Evolutionary conservation across 2,797 vertebrate genomes (phyloP), one percentile per base, ranked within the genome.

Genomic region (Muraenolepis orangiensis): DNA sequence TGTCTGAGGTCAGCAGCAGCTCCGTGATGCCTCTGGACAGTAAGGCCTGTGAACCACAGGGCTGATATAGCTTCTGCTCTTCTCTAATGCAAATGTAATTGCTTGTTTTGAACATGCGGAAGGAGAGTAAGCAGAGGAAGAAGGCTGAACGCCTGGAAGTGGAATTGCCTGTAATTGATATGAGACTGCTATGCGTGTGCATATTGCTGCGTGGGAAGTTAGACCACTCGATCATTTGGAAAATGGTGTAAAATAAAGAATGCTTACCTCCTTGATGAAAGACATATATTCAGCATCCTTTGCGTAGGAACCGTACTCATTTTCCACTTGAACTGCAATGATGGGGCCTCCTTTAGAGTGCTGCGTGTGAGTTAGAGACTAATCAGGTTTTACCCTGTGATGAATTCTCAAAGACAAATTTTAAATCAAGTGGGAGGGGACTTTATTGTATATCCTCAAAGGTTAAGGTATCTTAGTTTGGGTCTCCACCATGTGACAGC

Each of bases 261-360:
- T 66, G 71, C 85, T 82, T 86, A 98, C 97, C 79, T 87, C 91
- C 88, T 94, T 96, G 77, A 97, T 80, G 36, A 95, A 96, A 1
- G 87, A 79, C 95, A 98, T 93, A 87, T 97, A 98, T 30, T 91
- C 80, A 0, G 91, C 87, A 82, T 98, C 97, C 89, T 92, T 95
- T 75, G 93, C 93, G 26, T 95, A 98, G 28, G 96, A 96, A 4
- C 97, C 97, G 0, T 98, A 98, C 69, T 98, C 97, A 2, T 98
- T 98, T 86, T 98, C 97, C 76, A 98, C 93, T 80, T 98, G 97
- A 70, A 98, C 88, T 0, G 96, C 97, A 67, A 98, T 96, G 85
- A 98, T 91, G 34, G 97, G 95, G 0, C 97, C 97, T 64, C 97
- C 95, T 0, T 85, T 64, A 26, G 57, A 64, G 23, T 64, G 57